Base-by-base conservation (phyloP, 2,797 vertebrate species). In the Zenarchopterus dispar region DNA sequence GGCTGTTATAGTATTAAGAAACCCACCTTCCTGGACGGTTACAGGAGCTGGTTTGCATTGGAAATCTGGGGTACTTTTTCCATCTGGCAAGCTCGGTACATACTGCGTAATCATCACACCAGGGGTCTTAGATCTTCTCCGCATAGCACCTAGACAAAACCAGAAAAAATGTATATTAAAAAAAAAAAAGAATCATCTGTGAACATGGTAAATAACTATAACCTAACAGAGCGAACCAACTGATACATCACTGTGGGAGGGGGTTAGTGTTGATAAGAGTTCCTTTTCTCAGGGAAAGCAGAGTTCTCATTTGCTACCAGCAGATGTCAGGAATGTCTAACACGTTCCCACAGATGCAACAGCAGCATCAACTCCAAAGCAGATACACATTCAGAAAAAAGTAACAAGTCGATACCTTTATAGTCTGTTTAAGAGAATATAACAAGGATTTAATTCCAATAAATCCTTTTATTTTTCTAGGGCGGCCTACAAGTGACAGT, bases 31-130 rank as follows among this genome's bases (percentile, higher is more conserved):
- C 17, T 92, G 90, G 46, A 94, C 65, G 0, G 90, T 93, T 72
- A 93, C 54, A 63, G 91, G 83, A 3, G 87, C 4, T 2, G 94
- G 93, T 85, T 93, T 96, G 58, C 70, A 84, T 70, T 88, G 78
- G 62, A 97, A 95, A 79, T 95, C 94, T 5, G 96, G 96, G 0
- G 69, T 84, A 56, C 88, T 94, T 84, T 92, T 93, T 13, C 94
- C 96, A 31, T 92, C 51, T 0, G 96, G 95, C 36, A 97, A 24
- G 5, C 90, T 61, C 3, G 86, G 80, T 46, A 88, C 81, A 80
- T 90, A 91, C 72, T 95, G 94, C 0, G 84, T 92, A 70, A 95
- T 84, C 2, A 86, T 66, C 63, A 96, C 95, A 10, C 95, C 95
- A 0, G 93, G 90, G 57, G 87, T 47, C 48, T 90, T 82, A 18